Evolutionary conservation across 2,113 vertebrate genomes (phyloP).

Genomic region (Ploceus nigricollis): DNA sequence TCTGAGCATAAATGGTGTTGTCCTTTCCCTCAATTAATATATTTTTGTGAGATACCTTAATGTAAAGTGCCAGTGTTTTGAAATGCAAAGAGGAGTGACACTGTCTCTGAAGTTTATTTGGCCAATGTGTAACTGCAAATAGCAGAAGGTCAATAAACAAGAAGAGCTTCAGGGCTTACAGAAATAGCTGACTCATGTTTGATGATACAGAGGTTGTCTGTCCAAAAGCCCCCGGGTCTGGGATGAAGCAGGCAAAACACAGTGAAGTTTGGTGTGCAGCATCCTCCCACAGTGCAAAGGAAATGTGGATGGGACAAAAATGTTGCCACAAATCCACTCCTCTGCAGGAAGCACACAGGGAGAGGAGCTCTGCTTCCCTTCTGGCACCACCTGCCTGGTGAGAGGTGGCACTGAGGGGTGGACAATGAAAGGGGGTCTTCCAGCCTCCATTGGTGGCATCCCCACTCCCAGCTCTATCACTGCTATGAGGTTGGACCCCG

Average conservation of each 20-base stretch:
- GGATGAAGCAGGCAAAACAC: not conserved
- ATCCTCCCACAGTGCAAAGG: not conserved
- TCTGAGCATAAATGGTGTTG: not conserved
- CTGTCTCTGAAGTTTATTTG: not conserved
- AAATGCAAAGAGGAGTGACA: not conserved
- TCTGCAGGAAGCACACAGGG: not conserved
- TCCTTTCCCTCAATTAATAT: not conserved
- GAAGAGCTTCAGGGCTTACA: not conserved
- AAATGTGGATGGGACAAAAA: not conserved
- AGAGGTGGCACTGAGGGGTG: not conserved
- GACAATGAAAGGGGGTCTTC: rapidly evolving
- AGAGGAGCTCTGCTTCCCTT: not conserved
- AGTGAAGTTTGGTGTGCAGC: not conserved
- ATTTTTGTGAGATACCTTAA: not conserved
- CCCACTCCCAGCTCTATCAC: not conserved
- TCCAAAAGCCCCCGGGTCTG: not conserved
- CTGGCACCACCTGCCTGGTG: not conserved
- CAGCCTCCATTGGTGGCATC: not conserved
- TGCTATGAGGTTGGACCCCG: rapidly evolving
- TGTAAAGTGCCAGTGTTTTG: not conserved
- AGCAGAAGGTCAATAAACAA: not conserved
- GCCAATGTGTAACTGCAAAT: not conserved
- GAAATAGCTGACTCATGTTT: not conserved
- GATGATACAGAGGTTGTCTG: not conserved
- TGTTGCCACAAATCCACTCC: rapidly evolving